Conservation (phyloP, 2,888 invertebrate species). For the Pogonocherus hispidulus region DNA sequence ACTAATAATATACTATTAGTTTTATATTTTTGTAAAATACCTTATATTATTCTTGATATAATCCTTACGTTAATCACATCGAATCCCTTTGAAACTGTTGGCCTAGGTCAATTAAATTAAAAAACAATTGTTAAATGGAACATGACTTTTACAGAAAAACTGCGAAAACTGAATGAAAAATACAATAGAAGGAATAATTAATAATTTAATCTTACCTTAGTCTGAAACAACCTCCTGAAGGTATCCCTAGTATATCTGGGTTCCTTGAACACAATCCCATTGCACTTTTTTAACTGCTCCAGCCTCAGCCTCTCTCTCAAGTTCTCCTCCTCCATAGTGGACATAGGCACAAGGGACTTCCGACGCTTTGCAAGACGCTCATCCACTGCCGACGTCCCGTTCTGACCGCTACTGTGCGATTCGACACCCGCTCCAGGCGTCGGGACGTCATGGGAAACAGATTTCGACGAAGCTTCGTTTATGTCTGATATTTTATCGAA, state of each 20-base stretch:
- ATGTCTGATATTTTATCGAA: background rate
- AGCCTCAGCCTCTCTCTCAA: slow-evolving; percentile 75
- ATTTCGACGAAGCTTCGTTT: background rate
- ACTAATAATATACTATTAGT: too few species aligned
- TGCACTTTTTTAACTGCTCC: slow-evolving; percentile 76
- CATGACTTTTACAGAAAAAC: too few species aligned
- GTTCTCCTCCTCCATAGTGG: slow-evolving; percentile 81
- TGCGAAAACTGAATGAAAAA: too few species aligned
- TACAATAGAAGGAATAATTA: too few species aligned
- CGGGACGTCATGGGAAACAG: slow-evolving; percentile 29
- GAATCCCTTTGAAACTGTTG: too few species aligned
- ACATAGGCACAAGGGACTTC: slow-evolving; percentile 68
- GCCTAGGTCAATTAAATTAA: too few species aligned
- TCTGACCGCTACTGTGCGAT: slow-evolving; percentile 46
- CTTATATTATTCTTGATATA: too few species aligned
- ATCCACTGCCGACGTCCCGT: slow-evolving; percentile 49
- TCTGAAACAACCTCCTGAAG: slow-evolving; percentile 77
- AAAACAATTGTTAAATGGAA: too few species aligned
- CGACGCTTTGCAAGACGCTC: slow-evolving; percentile 57
- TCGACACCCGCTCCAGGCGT: slow-evolving; percentile 40
- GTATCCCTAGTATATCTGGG: slow-evolving; percentile 76
- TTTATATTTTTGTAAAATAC: too few species aligned
- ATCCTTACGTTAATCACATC: too few species aligned
- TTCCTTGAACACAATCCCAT: slow-evolving; percentile 76
- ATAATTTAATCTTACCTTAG: slow-evolving; percentile 81